Evolutionary conservation across 2,888 invertebrate genomes (phyloP).

Genomic region (Phengaris arion): DNA sequence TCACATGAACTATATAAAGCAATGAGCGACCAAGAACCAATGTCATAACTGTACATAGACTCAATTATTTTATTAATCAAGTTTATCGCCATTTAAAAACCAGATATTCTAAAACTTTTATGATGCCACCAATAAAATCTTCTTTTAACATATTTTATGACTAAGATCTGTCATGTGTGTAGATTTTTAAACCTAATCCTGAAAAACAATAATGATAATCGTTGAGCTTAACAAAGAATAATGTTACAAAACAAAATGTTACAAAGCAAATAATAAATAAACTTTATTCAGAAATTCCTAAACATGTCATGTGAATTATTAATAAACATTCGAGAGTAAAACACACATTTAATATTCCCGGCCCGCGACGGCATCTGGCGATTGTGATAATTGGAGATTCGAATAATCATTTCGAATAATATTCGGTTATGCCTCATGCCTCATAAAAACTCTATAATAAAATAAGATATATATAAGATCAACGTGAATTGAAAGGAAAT

Average conservation of each 20-base stretch:
- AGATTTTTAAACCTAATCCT: background rate
- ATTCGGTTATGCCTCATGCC: background rate
- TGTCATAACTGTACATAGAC: too few species aligned
- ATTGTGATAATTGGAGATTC: background rate
- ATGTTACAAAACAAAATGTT: background rate
- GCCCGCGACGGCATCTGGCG: constrained; percentile 5
- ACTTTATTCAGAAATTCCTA: constrained; percentile 7
- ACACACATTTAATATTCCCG: constrained; percentile 1
- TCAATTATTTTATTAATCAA: too few species aligned
- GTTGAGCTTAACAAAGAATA: background rate
- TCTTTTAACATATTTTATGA: too few species aligned
- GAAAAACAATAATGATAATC: background rate
- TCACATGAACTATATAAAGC: background rate
- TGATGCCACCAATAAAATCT: too few species aligned
- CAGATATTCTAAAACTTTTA: too few species aligned
- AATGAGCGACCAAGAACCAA: too few species aligned
- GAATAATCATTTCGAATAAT: background rate
- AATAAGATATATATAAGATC: background rate
- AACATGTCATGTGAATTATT: constrained; percentile 1
- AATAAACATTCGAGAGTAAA: background rate
- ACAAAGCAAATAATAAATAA: constrained; percentile 1
- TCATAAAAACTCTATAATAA: background rate
- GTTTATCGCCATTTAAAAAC: too few species aligned
- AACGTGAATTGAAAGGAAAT: constrained; percentile 1
- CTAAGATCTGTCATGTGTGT: background rate